These are phyloP conservation scores for Willowsia nigromaculata DNA, from an alignment of 2,888 invertebrate genomes.

Conservation along the genomic window DNA sequence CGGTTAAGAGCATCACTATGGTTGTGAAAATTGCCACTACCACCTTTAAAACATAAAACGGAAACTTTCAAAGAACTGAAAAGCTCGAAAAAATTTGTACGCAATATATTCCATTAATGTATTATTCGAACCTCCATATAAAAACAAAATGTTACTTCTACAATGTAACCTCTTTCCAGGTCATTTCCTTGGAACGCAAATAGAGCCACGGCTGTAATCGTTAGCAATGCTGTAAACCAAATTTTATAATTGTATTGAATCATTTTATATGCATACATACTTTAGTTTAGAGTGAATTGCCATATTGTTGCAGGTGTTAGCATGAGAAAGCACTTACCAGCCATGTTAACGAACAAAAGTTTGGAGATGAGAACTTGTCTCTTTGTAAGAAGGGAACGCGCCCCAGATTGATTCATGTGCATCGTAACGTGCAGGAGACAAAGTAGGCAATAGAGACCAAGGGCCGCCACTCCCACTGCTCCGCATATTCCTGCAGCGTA, in stretches of 20 bases:
- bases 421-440: constrained; percentile 92
- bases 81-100: neutral
- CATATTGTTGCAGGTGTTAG: too few relatives aligned
- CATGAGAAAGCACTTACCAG: constrained; percentile 84
- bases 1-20: constrained; percentile 77
- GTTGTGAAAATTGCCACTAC: constrained; percentile 76
- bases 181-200: constrained; percentile 93
- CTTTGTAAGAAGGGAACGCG: constrained; percentile 32
- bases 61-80: neutral
- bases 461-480: constrained; percentile 86
- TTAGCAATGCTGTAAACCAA: constrained; percentile 85
- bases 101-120: neutral
- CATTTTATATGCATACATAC: neutral
- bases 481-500: constrained; percentile 91
- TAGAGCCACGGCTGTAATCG: constrained; percentile 89
- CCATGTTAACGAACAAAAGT: constrained; percentile 88
- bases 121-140: constrained; percentile 90
- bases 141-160: constrained; percentile 90
- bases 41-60: constrained; percentile 68
- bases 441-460: constrained; percentile 89
- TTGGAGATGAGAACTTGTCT: constrained; percentile 87
- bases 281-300: too few relatives aligned
- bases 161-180: constrained; percentile 86
- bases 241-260: neutral
- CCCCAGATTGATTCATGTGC: constrained; percentile 84